These are phyloP conservation scores for Clavelina lepadiformis DNA, from an alignment of 23 tunicate genomes.

Conservation along the genomic window DNA sequence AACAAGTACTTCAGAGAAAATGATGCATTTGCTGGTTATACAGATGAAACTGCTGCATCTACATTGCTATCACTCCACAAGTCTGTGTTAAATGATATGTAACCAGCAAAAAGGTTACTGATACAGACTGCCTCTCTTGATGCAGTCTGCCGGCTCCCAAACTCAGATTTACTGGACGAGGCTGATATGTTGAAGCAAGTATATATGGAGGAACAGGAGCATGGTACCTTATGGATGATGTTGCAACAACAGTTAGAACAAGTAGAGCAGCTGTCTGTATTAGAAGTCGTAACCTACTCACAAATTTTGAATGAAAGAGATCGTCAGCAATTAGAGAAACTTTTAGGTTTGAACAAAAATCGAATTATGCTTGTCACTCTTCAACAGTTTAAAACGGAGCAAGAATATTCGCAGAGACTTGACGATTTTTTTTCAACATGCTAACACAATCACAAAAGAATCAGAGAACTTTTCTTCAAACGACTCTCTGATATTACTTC, in stretches of 20 bases:
- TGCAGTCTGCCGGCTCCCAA: conserved; percentile 41
- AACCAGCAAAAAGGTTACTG: conserved; percentile 15
- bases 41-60: conserved; percentile 48
- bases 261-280: not conserved
- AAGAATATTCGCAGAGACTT: conserved; percentile 19
- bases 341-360: conserved; percentile 3
- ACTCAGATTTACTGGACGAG: conserved; percentile 23
- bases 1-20: not conserved
- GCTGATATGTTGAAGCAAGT: conserved; percentile 11
- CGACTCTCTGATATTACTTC: conserved; percentile 18
- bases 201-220: conserved; percentile 23
- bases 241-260: not conserved
- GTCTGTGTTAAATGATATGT: not conserved
- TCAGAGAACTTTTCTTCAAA: not conserved
- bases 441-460: not conserved
- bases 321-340: conserved; percentile 12
- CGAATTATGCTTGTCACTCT: conserved; percentile 41
- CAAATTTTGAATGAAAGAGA: conserved; percentile 35
- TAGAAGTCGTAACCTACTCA: conserved; percentile 42
- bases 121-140: conserved; percentile 61
- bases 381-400: conserved; percentile 43
- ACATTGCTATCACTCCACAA: conserved; percentile 14
- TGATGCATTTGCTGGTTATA: conserved; percentile 49
- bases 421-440: conserved; percentile 11
- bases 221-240: conserved; percentile 19